Conservation (phyloP, 2,113 vertebrate genomes). For the Saimiri boliviensis region DNA sequence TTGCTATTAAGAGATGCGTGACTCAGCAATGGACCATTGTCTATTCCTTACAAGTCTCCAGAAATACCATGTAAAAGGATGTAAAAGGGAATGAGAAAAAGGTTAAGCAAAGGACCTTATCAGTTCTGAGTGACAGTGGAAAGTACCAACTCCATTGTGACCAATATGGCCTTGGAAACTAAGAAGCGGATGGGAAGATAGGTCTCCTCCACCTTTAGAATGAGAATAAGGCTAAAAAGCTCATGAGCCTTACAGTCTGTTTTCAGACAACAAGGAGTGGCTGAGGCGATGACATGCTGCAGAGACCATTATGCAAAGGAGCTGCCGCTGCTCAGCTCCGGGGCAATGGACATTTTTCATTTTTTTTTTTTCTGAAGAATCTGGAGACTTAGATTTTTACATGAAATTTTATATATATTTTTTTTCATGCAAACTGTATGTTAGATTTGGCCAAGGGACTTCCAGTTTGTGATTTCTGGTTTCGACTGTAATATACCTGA, state of each 20-base stretch:
- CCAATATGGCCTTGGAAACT: background rate
- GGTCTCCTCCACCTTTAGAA: background rate
- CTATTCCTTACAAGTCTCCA: background rate
- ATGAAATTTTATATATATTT: background rate
- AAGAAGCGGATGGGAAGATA: background rate
- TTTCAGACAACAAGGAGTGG: no score
- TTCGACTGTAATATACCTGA: background rate
- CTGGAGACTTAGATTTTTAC: background rate
- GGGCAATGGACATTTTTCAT: background rate
- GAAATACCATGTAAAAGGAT: background rate
- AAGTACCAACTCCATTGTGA: background rate
- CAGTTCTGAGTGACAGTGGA: background rate
- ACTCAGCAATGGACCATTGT: background rate
- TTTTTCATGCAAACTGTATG: background rate
- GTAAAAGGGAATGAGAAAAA: background rate
- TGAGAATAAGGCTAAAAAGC: background rate
- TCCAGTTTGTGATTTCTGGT: background rate
- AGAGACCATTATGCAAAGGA: background rate
- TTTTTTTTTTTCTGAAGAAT: background rate
- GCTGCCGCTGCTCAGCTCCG: background rate
- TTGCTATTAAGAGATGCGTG: background rate
- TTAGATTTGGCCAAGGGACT: background rate
- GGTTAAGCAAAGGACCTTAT: background rate
- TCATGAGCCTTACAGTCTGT: background rate
- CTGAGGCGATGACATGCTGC: accelerated